Percentiles rank a stretch among this genome's conserved stretches.
phyloP scores from a whole-genome alignment of 2,797 vertebrate species.

The Naso thynnoides region DNA sequence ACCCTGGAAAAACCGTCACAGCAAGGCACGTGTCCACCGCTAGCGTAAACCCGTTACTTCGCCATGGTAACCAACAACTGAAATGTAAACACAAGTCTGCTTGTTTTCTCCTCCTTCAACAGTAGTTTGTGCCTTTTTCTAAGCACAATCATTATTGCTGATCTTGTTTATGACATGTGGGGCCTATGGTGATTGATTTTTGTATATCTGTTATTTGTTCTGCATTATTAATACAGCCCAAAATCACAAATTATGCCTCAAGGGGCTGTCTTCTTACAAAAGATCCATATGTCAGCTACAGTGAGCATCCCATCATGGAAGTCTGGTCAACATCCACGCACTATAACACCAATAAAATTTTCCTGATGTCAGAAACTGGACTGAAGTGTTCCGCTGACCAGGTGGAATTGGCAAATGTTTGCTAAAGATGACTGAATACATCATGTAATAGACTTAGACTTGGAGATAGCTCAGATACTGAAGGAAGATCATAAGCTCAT shows the following conservation, averaged over 20 bases:
- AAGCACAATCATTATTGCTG: no score
- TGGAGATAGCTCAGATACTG: not conserved
- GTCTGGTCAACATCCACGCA: not conserved
- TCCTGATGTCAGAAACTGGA: not conserved
- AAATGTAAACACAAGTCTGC: slow-evolving; percentile 52
- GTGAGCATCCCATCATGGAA: not conserved
- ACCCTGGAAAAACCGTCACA: slow-evolving; percentile 60
- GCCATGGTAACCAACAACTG: slow-evolving; percentile 63
- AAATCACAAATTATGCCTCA: not conserved
- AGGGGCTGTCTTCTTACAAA: not conserved
- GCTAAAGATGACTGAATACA: not conserved
- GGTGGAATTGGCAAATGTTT: not conserved
- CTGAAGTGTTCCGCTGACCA: not conserved
- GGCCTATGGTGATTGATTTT: no score
- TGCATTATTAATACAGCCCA: not conserved
- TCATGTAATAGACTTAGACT: not conserved
- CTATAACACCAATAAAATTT: not conserved
- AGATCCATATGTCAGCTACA: not conserved
- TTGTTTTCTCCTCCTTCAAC: slow-evolving; percentile 15
- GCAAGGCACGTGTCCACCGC: slow-evolving; percentile 28
- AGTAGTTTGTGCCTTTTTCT: not conserved
- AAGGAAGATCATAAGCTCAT: not conserved
- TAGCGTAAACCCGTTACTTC: slow-evolving; percentile 20
- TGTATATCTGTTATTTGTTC: not conserved
- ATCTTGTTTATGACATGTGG: no score